Evolutionary conservation across 2,113 vertebrate genomes (phyloP).

Genomic region (Melanerpes formicivorus): DNA sequence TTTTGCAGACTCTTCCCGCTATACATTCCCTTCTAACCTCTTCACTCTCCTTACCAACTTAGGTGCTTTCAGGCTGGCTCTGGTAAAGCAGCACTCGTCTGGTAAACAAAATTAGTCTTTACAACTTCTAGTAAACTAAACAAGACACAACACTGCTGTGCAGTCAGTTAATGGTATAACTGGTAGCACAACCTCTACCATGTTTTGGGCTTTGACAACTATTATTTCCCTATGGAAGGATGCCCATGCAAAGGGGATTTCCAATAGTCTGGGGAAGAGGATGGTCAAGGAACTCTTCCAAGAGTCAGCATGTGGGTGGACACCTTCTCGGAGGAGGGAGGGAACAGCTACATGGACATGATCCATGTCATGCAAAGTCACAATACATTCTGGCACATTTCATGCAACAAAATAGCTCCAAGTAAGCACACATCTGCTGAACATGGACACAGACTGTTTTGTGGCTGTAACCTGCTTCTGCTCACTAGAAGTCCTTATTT

Average conservation of each 20-base stretch:
- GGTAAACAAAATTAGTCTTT: background rate
- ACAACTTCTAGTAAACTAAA: background rate
- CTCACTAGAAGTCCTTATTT: background rate
- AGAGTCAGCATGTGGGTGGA: accelerated
- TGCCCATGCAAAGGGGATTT: background rate
- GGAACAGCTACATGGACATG: accelerated
- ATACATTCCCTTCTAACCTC: background rate
- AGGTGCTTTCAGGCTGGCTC: background rate
- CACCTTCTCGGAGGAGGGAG: background rate
- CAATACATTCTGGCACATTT: background rate
- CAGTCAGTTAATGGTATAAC: accelerated
- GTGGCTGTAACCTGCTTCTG: background rate
- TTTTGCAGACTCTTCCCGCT: background rate
- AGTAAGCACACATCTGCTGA: background rate
- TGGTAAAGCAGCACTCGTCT: background rate
- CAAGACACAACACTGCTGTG: accelerated
- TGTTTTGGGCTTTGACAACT: background rate
- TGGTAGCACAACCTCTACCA: background rate
- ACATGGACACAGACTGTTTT: background rate
- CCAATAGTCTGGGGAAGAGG: background rate
- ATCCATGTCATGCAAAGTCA: background rate
- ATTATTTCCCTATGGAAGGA: background rate
- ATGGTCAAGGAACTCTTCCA: background rate
- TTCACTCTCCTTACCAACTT: background rate
- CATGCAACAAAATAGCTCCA: background rate